Conservation (phyloP, 2,113 vertebrate genomes). For the Pterocles burchelli region DNA sequence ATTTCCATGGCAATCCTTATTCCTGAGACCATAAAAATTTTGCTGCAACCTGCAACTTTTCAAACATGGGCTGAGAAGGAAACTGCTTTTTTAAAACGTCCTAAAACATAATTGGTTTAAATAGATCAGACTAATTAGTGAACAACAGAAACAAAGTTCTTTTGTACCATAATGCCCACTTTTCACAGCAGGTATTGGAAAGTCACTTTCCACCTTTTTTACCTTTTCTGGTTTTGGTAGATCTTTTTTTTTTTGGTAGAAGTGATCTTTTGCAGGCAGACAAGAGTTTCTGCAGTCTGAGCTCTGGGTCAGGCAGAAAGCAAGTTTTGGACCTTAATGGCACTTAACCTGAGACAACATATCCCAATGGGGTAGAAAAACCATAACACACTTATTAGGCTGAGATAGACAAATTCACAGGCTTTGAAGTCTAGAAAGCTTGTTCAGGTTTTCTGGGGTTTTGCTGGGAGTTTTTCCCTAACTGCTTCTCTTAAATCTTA, state of each 20-base stretch:
- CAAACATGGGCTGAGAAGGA: neutral
- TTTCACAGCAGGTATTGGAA: neutral
- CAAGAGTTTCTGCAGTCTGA: neutral
- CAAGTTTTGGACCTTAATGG: neutral
- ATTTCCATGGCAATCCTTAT: slow-evolving; percentile 45
- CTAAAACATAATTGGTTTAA: neutral
- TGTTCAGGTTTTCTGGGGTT: neutral
- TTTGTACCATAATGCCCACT: neutral
- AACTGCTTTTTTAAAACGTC: neutral
- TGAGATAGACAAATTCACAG: neutral
- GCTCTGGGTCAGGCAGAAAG: neutral
- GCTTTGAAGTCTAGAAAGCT: neutral
- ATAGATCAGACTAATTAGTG: neutral
- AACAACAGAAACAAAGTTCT: neutral
- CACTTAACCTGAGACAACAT: neutral
- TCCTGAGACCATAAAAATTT: slow-evolving; percentile 43
- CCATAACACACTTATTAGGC: neutral
- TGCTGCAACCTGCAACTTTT: slow-evolving; percentile 9
- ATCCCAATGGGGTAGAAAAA: neutral
- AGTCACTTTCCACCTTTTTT: neutral
- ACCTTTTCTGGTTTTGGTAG: neutral
- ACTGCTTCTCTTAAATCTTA: neutral
- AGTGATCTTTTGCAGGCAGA: neutral
- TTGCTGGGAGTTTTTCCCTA: neutral
- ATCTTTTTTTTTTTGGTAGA: no score